Conservation (phyloP, 2,888 invertebrate species). For the Folsomia manolachei region DNA sequence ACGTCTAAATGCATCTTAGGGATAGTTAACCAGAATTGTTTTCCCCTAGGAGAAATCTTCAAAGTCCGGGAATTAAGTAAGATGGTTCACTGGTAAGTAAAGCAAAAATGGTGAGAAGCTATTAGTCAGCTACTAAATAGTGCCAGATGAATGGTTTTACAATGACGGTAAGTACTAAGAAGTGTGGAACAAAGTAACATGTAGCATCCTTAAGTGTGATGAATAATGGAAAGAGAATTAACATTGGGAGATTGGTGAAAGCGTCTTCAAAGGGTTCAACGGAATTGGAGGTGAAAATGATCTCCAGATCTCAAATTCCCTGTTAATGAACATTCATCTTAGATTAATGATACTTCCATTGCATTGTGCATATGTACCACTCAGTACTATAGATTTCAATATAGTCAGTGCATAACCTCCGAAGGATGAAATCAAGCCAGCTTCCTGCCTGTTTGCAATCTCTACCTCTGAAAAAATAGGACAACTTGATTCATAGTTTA, state of each 20-base stretch:
- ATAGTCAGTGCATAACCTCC: too few relatives aligned
- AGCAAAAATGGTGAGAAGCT: not conserved
- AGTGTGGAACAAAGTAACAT: too few relatives aligned
- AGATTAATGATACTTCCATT: too few relatives aligned
- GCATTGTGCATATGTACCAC: too few relatives aligned
- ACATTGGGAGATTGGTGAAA: not conserved
- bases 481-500: too few relatives aligned
- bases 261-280: not conserved
- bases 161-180: too few relatives aligned
- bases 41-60: slow-evolving; percentile 14
- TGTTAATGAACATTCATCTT: not conserved
- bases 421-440: too few relatives aligned
- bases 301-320: not conserved
- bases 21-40: slow-evolving; percentile 43
- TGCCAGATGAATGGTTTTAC: too few relatives aligned
- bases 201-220: not conserved
- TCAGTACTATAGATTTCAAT: too few relatives aligned
- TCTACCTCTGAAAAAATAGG: too few relatives aligned
- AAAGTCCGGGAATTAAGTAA: not conserved
- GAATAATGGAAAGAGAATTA: not conserved
- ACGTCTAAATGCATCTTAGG: slow-evolving; percentile 50
- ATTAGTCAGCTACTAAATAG: too few relatives aligned
- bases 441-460: too few relatives aligned
- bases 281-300: not conserved
- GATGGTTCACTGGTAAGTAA: not conserved